Evolutionary conservation across 2,797 vertebrate species (phyloP), one percentile per base, ranked within the genome.

Genomic region (Bradypus variegatus): DNA sequence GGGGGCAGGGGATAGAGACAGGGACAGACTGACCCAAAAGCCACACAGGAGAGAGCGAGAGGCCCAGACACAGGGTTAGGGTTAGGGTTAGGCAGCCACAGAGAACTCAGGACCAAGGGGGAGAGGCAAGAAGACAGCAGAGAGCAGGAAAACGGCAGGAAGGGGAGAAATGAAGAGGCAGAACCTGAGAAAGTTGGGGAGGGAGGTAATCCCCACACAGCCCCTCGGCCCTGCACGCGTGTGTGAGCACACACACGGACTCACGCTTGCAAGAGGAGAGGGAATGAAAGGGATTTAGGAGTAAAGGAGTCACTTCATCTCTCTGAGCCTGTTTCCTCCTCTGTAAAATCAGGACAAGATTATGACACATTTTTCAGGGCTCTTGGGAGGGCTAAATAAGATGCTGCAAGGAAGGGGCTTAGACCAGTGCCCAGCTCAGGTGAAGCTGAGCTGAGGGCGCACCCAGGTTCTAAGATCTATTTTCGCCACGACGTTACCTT

Each of bases 161-260:
- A 72, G 18, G 27, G 50, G 33, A 11, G 10, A 45, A n/a, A 16
- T 0, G 2, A 5, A 70, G 15, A 65, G 53, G 23, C 25, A 11
- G 78, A 89, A 6, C 14, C 21, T 5, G 41, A 80, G n/a, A 11
- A 27, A 15, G 55, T 45, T 1, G 29, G 27, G 36, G 8, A 45
- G 41, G 41, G 41, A 45, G 41, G 41, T 45, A 3, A n/a, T 29
- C 48, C 55, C 36, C 55, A 21, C 0, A 1, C 27, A 27, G 62
- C 36, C 33, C 27, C 33, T 29, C 16, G 6, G 9, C 36, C 15
- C 13, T n/a, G 58, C 25, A 25, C 29, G 2, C 19, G 36, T 9
- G 12, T 19, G n/a, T 11, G 11, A 29, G 10, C 29, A 5, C 23
- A n/a, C 0, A 2, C 2, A 23, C 8, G 5, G 7, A 5, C 72